phyloP scores from a whole-genome alignment of 2,888 invertebrate genomes.

The Leptopilina syphax region DNA sequence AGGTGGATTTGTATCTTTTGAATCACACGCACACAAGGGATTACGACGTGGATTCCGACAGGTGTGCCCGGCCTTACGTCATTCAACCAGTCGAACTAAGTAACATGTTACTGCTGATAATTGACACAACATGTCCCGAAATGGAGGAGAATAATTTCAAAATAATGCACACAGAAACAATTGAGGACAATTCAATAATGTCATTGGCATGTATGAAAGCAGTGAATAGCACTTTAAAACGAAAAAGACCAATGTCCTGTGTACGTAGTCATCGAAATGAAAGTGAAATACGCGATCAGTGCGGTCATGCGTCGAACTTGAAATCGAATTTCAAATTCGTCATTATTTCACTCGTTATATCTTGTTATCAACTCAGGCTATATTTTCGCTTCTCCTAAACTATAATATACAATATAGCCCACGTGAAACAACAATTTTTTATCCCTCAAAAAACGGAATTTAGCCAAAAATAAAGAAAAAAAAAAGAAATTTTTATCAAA shows the following conservation, averaged over 20 bases:
- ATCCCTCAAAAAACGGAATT: neutral
- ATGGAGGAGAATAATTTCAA: conserved; percentile 77
- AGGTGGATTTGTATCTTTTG: conserved; percentile 76
- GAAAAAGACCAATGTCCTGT: conserved; percentile 85
- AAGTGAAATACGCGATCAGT: conserved; percentile 77
- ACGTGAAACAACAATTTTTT: neutral
- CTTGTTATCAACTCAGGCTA: neutral
- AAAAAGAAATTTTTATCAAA: too few species aligned
- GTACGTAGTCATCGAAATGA: conserved; percentile 88
- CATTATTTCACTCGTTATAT: conserved; percentile 6
- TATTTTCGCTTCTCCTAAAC: conserved; percentile 2
- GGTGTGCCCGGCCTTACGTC: conserved; percentile 81
- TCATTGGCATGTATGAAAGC: conserved; percentile 81
- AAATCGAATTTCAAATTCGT: conserved; percentile 38
- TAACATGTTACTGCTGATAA: conserved; percentile 87
- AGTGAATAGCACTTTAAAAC: conserved; percentile 79
- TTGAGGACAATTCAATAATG: conserved; percentile 64
- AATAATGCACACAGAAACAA: conserved; percentile 75
- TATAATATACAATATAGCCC: neutral
- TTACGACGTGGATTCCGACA: conserved; percentile 66
- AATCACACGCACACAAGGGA: conserved; percentile 65
- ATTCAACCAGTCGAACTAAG: conserved; percentile 86
- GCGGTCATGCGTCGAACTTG: conserved; percentile 65
- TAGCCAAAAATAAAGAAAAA: neutral
- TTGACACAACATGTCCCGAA: conserved; percentile 82